These are phyloP conservation scores for Leucania comma DNA, from an alignment of 2,888 invertebrate species.

Conservation along the genomic window DNA sequence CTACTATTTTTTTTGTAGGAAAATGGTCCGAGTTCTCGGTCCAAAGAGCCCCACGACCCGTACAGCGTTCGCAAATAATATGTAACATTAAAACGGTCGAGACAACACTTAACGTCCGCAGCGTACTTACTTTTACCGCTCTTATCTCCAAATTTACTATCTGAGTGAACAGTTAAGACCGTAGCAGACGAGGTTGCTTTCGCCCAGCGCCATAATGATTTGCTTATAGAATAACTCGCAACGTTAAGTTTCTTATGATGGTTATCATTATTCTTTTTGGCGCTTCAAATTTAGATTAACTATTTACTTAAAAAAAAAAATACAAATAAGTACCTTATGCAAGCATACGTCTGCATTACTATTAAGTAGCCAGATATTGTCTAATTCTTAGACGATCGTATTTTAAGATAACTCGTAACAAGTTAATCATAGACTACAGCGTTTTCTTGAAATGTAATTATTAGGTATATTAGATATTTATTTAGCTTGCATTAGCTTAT, in stretches of 20 bases:
- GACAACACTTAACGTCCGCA: constrained; percentile 53
- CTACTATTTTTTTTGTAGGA: too few relatives aligned
- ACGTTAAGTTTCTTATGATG: constrained; percentile 29
- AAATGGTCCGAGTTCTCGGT: too few relatives aligned
- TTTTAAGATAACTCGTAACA: neutral
- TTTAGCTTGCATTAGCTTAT: neutral
- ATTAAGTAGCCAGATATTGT: neutral
- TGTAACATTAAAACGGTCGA: constrained; percentile 57
- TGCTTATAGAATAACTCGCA: constrained; percentile 47
- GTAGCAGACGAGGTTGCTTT: constrained; percentile 71
- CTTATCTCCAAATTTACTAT: constrained; percentile 76
- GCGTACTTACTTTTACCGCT: constrained; percentile 71
- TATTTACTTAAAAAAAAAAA: neutral
- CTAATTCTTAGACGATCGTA: neutral
- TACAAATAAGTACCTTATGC: neutral
- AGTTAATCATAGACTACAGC: neutral
- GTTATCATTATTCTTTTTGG: constrained; percentile 14
- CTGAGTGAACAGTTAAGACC: constrained; percentile 71
- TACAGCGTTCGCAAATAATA: constrained; percentile 58
- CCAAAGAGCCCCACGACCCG: too few relatives aligned
- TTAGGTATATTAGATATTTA: neutral
- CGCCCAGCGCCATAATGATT: constrained; percentile 68
- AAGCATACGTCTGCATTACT: neutral
- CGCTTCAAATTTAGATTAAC: neutral
- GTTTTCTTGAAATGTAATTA: neutral